These are phyloP conservation scores for Nephrocerus scutellatus DNA, from an alignment of 2,888 invertebrate species.

Conservation along the genomic window DNA sequence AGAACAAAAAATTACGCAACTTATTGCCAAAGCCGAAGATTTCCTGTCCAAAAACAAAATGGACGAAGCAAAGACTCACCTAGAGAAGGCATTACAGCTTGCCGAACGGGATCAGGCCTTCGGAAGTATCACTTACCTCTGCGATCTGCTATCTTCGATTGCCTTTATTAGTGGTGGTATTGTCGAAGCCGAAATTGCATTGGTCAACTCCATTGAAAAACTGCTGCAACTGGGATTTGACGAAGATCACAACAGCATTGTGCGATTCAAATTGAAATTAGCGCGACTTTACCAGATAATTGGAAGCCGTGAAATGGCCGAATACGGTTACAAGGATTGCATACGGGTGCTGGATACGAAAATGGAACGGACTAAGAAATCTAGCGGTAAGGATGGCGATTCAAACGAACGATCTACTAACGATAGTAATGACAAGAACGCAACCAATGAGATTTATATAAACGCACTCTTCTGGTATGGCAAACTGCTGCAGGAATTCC, in stretches of 20 bases:
- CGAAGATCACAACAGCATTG: constrained; percentile 43
- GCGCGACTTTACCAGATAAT: constrained; percentile 45
- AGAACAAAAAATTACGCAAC: constrained; percentile 19
- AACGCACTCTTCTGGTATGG: constrained; percentile 49
- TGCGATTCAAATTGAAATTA: constrained; percentile 47
- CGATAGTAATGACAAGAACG: too few species aligned
- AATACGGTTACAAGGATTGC: constrained; percentile 48
- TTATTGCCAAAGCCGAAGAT: constrained; percentile 20
- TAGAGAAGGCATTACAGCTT: constrained; percentile 44
- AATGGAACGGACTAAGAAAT: constrained; percentile 36
- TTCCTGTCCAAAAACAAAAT: constrained; percentile 28
- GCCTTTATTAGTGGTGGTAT: constrained; percentile 44
- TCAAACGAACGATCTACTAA: too few species aligned
- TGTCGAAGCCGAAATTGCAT: constrained; percentile 42
- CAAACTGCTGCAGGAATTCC: constrained; percentile 42
- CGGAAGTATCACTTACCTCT: constrained; percentile 31
- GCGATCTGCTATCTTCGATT: constrained; percentile 47
- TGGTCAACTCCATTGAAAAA: constrained; percentile 46
- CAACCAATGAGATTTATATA: constrained; percentile 46
- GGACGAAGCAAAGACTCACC: constrained; percentile 42
- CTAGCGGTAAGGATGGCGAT: constrained; percentile 42
- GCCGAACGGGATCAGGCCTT: constrained; percentile 43
- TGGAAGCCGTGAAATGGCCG: constrained; percentile 41
- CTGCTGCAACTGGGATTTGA: constrained; percentile 39
- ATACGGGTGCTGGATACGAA: constrained; percentile 42